phyloP scores from a whole-genome alignment of 2,797 vertebrate genomes.

The Gobionotothen gibberifrons region DNA sequence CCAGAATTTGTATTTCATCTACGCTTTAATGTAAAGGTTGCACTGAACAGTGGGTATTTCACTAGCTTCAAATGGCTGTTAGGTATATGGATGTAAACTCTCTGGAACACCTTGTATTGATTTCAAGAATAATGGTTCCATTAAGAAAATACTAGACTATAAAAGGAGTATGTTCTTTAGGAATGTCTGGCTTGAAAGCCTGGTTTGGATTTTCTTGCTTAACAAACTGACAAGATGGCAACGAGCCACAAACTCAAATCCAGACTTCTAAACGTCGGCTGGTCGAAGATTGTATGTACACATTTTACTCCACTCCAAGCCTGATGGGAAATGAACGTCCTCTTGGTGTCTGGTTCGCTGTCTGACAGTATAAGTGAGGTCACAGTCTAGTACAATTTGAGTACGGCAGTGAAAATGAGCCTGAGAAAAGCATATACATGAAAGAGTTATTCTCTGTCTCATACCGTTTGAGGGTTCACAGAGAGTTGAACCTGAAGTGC shows the following conservation, averaged over 20 bases:
- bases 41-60: too few species aligned
- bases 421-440: constrained; percentile 29
- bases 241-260: constrained; percentile 34
- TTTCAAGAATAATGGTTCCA: neutral
- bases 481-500: constrained; percentile 47
- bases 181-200: constrained; percentile 29
- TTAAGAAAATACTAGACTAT: constrained; percentile 12
- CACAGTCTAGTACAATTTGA: constrained; percentile 20
- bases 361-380: constrained; percentile 21
- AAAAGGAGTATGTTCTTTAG: constrained; percentile 16
- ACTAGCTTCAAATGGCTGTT: neutral
- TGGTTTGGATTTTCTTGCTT: constrained; percentile 39
- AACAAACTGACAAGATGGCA: constrained; percentile 32
- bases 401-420: constrained; percentile 1
- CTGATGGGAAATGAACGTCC: constrained; percentile 33
- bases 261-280: constrained; percentile 26
- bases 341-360: constrained; percentile 31
- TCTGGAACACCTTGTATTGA: neutral
- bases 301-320: constrained; percentile 18
- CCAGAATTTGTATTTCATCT: too few species aligned
- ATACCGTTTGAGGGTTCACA: constrained; percentile 44
- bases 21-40: too few species aligned
- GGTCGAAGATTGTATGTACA: constrained; percentile 23
- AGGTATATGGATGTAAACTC: neutral
- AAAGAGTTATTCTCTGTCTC: constrained; percentile 15